Evolutionary conservation across 2,797 vertebrate genomes (phyloP).

Genomic region (Lepus townsendii): DNA sequence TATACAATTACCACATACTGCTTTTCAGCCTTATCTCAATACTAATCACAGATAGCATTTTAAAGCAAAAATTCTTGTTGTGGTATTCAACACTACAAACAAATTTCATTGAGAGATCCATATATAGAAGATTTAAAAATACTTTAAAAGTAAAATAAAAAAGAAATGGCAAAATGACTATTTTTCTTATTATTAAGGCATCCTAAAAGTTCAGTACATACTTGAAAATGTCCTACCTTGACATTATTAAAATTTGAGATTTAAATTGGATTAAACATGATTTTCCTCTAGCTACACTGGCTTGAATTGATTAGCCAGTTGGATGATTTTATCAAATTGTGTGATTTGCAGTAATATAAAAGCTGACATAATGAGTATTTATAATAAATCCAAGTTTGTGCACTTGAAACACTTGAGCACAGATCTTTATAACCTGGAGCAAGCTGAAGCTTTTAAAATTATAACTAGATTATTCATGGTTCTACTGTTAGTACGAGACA

Average conservation of each 20-base stretch:
- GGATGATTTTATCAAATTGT: not conserved
- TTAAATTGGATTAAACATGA: slow-evolving; percentile 1
- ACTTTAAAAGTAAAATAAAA: slow-evolving; percentile 4
- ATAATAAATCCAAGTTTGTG: not conserved
- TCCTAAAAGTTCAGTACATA: not conserved
- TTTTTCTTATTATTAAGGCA: not conserved
- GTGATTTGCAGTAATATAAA: not conserved
- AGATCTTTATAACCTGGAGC: not conserved
- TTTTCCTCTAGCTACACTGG: not conserved
- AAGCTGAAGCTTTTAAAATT: not conserved
- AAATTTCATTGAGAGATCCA: not conserved
- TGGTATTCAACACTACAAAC: not conserved
- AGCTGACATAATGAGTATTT: slow-evolving; percentile 88
- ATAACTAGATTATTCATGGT: not conserved
- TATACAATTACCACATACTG: not conserved
- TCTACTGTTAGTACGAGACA: not conserved
- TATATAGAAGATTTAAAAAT: not conserved
- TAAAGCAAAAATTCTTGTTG: not conserved
- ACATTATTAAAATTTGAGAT: slow-evolving; percentile 42
- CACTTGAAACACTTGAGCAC: not conserved
- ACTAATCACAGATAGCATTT: not conserved
- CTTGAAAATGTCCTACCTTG: not conserved
- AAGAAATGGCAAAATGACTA: slow-evolving; percentile 29
- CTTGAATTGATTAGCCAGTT: not conserved
- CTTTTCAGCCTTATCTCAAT: not conserved